Base-by-base conservation (phyloP, 2,113 vertebrate genomes). In the Perognathus longimembris region DNA sequence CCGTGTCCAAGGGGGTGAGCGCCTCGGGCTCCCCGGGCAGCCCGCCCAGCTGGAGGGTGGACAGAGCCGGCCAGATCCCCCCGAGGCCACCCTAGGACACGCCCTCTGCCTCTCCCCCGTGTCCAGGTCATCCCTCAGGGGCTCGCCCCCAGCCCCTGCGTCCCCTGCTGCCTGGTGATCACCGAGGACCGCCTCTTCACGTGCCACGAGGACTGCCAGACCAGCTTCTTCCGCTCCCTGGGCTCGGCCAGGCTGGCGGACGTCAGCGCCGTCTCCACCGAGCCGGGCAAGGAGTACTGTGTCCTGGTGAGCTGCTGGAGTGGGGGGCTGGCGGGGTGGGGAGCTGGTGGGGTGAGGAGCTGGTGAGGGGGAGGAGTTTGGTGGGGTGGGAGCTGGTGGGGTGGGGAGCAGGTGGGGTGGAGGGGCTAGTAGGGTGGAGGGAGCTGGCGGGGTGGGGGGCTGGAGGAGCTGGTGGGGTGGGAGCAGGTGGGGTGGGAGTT, bases 161-260 rank as follows among this genome's bases (percentile, higher is more conserved):
- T 99, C 94, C 99, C 99, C 22, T 99, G 99, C 97, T 99, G 99
- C 97, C 98, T 99, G 17, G 99, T 99, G 92, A 94, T 99, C 94
- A 99, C 99, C 0, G 98, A 98, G 0, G 95, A 97, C 91, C 98
- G 98, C 97, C 97, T 98, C 95, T 98, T 99, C 92, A 99, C 99
- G 0, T 99, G 99, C 96, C 99, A 99, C 0, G 99, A 99, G 98
- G 99, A 99, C 84, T 99, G 99, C 95, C 99, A 99, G 98, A 99
- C 99, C 6, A 99, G 99, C 97, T 99, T 99, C 97, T 99, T 99
- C 97, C 99, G 99, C 92, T 99, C 99, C 0, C 98, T 99, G 85
- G 99, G 99, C 96, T 97, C 97, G 0, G 97, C 92, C 0, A 97
- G 98, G 42, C 97, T 99, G 93, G 97, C 96, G 0, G 98, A 99